A percentile compares a stretch with the other conserved stretches of the same genome.
Conservation (phyloP, 2,113 vertebrate genomes). For the Mirza zaza region DNA sequence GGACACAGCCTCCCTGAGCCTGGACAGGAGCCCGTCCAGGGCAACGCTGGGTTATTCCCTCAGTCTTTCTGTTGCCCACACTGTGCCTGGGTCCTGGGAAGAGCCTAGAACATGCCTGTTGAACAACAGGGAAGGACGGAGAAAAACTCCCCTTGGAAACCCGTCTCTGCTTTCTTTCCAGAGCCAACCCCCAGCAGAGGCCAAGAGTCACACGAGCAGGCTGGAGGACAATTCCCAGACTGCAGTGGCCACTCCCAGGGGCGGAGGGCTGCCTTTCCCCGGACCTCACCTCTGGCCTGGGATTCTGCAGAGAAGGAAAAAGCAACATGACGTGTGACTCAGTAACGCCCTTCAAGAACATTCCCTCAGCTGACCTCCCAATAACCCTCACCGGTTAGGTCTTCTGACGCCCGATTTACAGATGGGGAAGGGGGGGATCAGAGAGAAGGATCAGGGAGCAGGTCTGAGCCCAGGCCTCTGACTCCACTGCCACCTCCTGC, state of each 20-base stretch:
- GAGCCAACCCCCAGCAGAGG: neutral
- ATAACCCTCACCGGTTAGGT: neutral
- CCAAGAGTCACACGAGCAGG: neutral
- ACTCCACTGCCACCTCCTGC: neutral
- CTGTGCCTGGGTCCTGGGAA: neutral
- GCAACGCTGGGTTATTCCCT: fast-evolving
- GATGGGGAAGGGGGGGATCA: neutral
- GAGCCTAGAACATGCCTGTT: neutral
- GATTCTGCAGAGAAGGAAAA: slow-evolving; percentile 3
- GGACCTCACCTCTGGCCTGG: neutral
- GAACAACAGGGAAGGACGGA: neutral
- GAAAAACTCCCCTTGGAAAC: neutral
- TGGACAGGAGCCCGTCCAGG: neutral
- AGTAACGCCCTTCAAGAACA: fast-evolving
- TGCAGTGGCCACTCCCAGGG: neutral
- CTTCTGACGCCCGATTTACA: neutral
- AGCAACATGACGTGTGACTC: neutral
- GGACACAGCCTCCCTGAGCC: neutral
- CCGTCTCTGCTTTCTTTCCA: neutral
- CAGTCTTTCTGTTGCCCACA: fast-evolving
- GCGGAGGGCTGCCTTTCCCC: neutral
- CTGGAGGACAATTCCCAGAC: neutral
- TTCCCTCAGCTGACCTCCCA: neutral
- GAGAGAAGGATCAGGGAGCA: neutral
- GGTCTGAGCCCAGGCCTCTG: neutral